Evolutionary conservation across 2,888 invertebrate species (phyloP).

Genomic region (Eurytoma adleriae): DNA sequence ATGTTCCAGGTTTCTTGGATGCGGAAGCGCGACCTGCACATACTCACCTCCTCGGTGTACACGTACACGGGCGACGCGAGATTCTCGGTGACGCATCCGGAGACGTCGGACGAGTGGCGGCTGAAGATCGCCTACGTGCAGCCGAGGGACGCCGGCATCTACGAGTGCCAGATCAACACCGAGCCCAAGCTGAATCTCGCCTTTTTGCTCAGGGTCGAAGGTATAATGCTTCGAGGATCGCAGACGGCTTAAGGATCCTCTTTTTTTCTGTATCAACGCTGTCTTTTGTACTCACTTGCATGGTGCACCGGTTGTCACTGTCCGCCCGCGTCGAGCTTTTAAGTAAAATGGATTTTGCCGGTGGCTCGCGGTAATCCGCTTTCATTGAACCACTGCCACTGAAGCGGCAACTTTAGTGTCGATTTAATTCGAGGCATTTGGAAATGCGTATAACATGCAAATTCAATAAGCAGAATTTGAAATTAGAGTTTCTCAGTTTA

Average conservation of each 20-base stretch:
- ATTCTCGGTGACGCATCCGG: conserved; percentile 90
- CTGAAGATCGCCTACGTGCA: conserved; percentile 90
- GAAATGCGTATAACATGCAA: too few species aligned
- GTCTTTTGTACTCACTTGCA: conserved; percentile 6
- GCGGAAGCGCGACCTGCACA: conserved; percentile 89
- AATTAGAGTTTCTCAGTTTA: too few species aligned
- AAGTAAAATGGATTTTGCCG: too few species aligned
- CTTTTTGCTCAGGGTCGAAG: conserved; percentile 87
- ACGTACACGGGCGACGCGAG: conserved; percentile 92
- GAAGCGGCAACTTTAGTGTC: too few species aligned
- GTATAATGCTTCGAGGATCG: conserved; percentile 76
- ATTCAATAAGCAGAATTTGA: too few species aligned
- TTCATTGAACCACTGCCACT: too few species aligned
- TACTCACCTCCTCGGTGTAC: conserved; percentile 89
- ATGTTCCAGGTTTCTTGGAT: conserved; percentile 87
- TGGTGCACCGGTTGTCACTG: not conserved
- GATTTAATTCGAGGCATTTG: too few species aligned
- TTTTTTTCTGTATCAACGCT: not conserved
- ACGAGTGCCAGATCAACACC: conserved; percentile 93
- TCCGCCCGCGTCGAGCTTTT: too few species aligned
- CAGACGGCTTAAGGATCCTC: not conserved
- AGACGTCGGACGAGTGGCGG: conserved; percentile 92
- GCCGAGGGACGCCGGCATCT: conserved; percentile 88
- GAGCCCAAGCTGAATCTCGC: conserved; percentile 94
- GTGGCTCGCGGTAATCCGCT: too few species aligned